Conservation (phyloP, 2,888 invertebrate genomes). For the Apamea crenata region DNA sequence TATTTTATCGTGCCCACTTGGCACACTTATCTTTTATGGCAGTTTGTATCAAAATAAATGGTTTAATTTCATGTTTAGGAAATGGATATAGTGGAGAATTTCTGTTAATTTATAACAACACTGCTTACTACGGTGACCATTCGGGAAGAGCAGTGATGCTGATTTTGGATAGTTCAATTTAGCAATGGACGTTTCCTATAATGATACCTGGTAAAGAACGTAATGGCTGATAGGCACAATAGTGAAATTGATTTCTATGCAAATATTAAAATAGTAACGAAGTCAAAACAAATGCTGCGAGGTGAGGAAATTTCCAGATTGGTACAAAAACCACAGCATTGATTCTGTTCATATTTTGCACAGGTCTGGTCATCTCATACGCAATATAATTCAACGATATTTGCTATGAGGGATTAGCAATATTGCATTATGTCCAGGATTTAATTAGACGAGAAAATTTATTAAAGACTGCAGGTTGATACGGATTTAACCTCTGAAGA, state of each 20-base stretch:
- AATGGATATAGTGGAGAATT: not conserved
- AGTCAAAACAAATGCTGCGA: not conserved
- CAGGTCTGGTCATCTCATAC: not conserved
- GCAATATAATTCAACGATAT: not conserved
- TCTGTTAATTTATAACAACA: not conserved
- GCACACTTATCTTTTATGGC: constrained; percentile 54
- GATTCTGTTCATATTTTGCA: not conserved
- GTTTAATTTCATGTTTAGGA: not conserved
- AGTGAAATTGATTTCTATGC: not conserved
- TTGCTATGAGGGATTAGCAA: not conserved
- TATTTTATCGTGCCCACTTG: constrained; percentile 67
- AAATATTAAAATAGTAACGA: not conserved
- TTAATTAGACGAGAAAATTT: not conserved
- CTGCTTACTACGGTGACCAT: not conserved
- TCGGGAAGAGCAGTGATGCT: not conserved
- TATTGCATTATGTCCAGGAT: not conserved
- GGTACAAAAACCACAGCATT: not conserved
- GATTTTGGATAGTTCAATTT: not conserved
- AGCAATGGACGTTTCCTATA: not conserved
- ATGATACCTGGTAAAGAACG: not conserved
- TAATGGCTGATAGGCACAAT: not conserved
- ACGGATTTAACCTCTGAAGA: not conserved
- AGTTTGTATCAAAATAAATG: constrained; percentile 37
- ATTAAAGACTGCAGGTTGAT: not conserved
- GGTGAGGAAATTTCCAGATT: not conserved